Conservation (phyloP, 2,797 vertebrate species). For the Sebastes alutus region DNA sequence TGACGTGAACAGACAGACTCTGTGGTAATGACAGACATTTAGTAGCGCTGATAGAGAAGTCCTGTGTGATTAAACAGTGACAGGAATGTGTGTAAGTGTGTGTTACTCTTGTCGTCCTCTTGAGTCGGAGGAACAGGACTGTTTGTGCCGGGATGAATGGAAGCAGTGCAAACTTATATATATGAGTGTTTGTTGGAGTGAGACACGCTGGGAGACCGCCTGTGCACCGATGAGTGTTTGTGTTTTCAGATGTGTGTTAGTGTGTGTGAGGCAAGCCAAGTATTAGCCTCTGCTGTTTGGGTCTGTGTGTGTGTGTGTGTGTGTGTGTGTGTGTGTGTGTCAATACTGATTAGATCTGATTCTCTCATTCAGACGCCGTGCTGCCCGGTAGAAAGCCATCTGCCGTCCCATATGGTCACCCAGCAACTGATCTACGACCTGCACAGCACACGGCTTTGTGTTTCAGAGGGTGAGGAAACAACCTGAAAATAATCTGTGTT, state of each 20-base stretch:
- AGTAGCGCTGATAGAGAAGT: background rate
- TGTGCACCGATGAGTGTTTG: background rate
- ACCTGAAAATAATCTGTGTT: background rate
- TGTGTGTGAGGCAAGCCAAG: background rate
- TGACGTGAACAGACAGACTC: constrained; percentile 6
- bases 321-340: constrained; percentile 6
- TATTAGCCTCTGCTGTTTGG: constrained; percentile 29
- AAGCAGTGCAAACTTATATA: background rate
- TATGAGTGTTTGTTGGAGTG: background rate
- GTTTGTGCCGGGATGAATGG: constrained; percentile 13
- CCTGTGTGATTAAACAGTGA: constrained; percentile 23
- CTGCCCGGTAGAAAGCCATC: constrained; percentile 69
- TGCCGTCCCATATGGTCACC: constrained; percentile 74
- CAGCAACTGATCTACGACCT: constrained; percentile 42
- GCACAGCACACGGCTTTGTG: constrained; percentile 11
- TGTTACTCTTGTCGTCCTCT: constrained; percentile 2
- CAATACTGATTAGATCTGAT: constrained; percentile 67
- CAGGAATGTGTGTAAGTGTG: constrained; percentile 30
- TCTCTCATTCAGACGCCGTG: constrained; percentile 57
- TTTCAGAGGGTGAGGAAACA: background rate
- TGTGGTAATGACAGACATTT: constrained; percentile 15
- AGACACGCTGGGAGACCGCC: background rate
- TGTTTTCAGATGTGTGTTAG: constrained; percentile 12
- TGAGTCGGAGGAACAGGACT: constrained; percentile 16
- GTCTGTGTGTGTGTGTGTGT: background rate